Conservation (phyloP, 1,140 invertebrate genomes). For the Aplysia californica region DNA sequence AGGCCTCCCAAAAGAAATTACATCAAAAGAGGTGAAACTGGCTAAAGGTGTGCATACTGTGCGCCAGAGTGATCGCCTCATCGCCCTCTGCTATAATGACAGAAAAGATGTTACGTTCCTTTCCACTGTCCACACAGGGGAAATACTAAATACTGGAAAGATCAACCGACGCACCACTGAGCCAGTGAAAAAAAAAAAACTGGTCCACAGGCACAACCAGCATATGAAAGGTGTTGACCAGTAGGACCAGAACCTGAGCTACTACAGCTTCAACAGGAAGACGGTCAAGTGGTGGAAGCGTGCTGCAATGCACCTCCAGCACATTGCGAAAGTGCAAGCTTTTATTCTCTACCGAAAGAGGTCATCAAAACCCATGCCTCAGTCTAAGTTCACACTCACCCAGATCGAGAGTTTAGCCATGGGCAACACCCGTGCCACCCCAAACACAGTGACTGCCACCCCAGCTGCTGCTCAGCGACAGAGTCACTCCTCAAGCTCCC, state of each 20-base stretch:
- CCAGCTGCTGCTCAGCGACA: background rate
- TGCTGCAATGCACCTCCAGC: background rate
- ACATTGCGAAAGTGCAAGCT: background rate
- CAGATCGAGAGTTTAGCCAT: background rate
- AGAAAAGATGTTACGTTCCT: conserved; percentile 10
- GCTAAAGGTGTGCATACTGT: background rate
- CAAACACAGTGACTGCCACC: background rate
- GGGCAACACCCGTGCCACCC: background rate
- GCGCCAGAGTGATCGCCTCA: background rate
- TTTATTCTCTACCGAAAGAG: background rate
- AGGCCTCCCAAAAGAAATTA: background rate
- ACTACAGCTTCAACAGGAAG: conserved; percentile 12
- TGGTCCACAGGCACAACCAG: background rate
- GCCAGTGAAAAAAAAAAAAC: background rate
- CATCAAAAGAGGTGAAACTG: background rate
- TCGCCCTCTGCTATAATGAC: background rate
- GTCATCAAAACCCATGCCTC: background rate
- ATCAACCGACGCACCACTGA: background rate
- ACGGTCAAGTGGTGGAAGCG: conserved; percentile 27
- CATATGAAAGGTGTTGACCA: conserved; percentile 14
- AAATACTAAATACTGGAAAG: background rate
- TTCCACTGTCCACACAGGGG: background rate
- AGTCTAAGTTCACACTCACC: background rate
- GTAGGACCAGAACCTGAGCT: background rate
- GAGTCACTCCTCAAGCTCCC: background rate